Evolutionary conservation across 2,113 vertebrate genomes (phyloP), one percentile per base, ranked within the genome.

Genomic region (Tragulus kanchil): DNA sequence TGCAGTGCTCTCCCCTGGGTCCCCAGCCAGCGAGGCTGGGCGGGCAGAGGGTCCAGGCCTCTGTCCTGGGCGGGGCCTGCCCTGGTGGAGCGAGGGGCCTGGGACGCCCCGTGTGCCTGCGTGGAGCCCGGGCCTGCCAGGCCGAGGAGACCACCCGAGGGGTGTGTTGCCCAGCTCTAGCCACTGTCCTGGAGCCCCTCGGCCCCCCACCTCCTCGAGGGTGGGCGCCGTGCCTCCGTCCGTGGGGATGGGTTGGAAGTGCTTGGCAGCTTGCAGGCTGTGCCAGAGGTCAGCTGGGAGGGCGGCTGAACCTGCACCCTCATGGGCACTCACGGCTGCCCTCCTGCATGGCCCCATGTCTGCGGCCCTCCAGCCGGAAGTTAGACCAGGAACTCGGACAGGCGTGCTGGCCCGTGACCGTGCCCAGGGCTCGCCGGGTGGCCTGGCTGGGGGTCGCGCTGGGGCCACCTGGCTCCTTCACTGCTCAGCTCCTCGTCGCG

Each of bases 251-350:
- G 28, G 6, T 16, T 21, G 84, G 73, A 42, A 31, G 50, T 36
- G 6, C 36, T 48, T 2, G 14, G 14, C 17, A 3, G 13, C 50
- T n/a, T n/a, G 6, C 0, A n/a, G 1, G 71, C 50, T 0, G 1
- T 45, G n/a, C 50, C 3, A 8, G 56, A 11, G 25, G 59, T 31
- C 23, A 12, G 69, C 71, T 6, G 2, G 50, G 11, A 15, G 21
- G 36, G 5, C 67, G 12, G 42, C 64, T 0, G 8, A 13, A 9
- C 15, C 4, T 23, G 59, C 26, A 12, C 26, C 56, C 77, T 14
- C 17, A 25, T 2, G 9, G 61, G 23, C 0, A 2, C 16, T 5
- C 15, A 67, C 54, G 2, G 1, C 58, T 4, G 36, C 36, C 14
- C 14, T 79, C 42, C 28, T 13, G 64, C 1, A 0, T 10, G 21